These are phyloP conservation scores for Lordiphosa collinella DNA, from an alignment of 1,140 invertebrate genomes.

Conservation along the genomic window DNA sequence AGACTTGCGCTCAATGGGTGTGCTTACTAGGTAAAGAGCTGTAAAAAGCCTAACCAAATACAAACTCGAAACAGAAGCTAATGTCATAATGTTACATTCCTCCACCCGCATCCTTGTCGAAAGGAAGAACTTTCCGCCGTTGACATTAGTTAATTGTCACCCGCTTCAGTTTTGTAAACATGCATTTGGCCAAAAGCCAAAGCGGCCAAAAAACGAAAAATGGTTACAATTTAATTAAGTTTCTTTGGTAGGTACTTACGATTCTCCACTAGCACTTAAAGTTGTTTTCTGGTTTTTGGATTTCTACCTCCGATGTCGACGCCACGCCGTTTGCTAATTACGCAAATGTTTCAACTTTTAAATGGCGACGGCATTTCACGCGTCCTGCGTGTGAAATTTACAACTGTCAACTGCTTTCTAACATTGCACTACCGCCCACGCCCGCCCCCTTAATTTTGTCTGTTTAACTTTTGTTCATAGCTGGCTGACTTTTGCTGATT, in stretches of 20 bases:
- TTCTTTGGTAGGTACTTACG: slow-evolving; percentile 47
- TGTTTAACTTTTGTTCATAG: slow-evolving; percentile 73
- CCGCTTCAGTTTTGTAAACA: slow-evolving; percentile 45
- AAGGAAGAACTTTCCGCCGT: slow-evolving; percentile 30
- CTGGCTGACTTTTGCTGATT: slow-evolving; percentile 65
- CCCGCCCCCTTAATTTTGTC: slow-evolving; percentile 54
- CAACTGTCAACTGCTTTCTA: slow-evolving; percentile 39
- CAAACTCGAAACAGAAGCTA: no score
- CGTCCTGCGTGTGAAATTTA: slow-evolving; percentile 50
- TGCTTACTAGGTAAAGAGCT: no score
- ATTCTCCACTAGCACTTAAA: slow-evolving; percentile 45
- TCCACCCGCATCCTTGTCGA: slow-evolving; percentile 33
- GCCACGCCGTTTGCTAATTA: slow-evolving; percentile 50
- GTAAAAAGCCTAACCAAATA: no score
- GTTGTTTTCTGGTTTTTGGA: slow-evolving; percentile 9
- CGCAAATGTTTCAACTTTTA: slow-evolving; percentile 71
- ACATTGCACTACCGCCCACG: slow-evolving; percentile 4
- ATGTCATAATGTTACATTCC: background rate
- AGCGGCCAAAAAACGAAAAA: slow-evolving; percentile 34
- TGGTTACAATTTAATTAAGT: slow-evolving; percentile 69
- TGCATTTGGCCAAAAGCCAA: slow-evolving; percentile 70
- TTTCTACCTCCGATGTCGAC: slow-evolving; percentile 34
- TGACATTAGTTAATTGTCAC: slow-evolving; percentile 74
- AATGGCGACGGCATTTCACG: slow-evolving; percentile 55
- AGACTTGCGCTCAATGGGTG: no score